phyloP scores from a whole-genome alignment of 2,797 vertebrate species.

The Podarcis siculus region DNA sequence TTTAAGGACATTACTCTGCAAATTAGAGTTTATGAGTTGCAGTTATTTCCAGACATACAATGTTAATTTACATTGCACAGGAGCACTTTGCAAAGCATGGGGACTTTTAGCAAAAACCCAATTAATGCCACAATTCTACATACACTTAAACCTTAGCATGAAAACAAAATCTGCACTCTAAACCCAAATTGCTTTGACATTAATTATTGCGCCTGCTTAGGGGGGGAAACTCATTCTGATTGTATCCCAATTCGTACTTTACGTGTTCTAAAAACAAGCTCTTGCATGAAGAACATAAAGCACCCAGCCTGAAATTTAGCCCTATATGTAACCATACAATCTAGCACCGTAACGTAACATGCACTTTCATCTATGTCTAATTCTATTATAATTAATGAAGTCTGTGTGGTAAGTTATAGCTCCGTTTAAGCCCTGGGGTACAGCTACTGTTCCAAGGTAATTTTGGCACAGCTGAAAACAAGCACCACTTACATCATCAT shows the following conservation, averaged over 20 bases:
- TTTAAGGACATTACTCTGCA: neutral
- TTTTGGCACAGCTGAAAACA: conserved; percentile 1
- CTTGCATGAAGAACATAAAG: neutral
- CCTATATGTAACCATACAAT: neutral
- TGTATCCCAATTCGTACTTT: no score
- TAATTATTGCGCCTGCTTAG: neutral
- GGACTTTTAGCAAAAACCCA: neutral
- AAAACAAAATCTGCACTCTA: neutral
- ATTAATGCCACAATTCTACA: neutral
- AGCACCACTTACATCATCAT: conserved; percentile 90
- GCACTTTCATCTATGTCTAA: neutral
- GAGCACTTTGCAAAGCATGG: neutral
- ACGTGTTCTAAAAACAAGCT: neutral
- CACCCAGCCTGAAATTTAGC: neutral
- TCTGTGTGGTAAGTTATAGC: neutral
- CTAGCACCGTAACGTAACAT: neutral
- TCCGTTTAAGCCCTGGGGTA: neutral
- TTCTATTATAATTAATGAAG: neutral
- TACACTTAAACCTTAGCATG: neutral
- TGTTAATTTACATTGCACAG: neutral
- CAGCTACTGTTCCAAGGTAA: neutral
- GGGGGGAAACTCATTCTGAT: neutral
- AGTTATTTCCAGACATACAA: neutral
- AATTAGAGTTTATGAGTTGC: neutral
- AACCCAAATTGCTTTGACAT: neutral